These are phyloP conservation scores for Pedetes capensis DNA, from an alignment of 2,113 vertebrate species.

Conservation along the genomic window DNA sequence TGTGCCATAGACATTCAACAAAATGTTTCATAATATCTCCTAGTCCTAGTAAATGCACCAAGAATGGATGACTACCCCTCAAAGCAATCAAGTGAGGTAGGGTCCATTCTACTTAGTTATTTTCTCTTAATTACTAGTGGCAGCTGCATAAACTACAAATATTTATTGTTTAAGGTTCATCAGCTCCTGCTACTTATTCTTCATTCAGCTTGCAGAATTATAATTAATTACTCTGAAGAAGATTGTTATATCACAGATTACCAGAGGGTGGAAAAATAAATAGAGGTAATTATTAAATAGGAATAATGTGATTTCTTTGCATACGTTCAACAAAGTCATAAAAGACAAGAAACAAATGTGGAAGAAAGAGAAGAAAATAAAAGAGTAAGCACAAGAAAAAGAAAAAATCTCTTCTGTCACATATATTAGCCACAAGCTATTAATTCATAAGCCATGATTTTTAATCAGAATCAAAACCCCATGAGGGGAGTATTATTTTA, in stretches of 20 bases:
- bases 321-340: conserved; percentile 20
- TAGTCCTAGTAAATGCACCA: background rate
- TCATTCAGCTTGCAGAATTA: conserved; percentile 54
- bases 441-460: background rate
- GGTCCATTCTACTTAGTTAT: conserved; percentile 48
- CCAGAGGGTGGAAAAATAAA: conserved; percentile 1
- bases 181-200: conserved; percentile 35
- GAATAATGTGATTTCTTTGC: background rate
- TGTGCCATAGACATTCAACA: conserved; percentile 57
- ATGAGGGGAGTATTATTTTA: conserved; percentile 20
- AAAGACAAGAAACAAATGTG: background rate
- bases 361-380: background rate
- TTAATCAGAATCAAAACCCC: conserved; percentile 36
- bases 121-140: conserved; percentile 64
- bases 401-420: background rate
- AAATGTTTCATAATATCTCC: background rate
- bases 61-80: background rate
- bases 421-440: background rate
- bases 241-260: conserved; percentile 51
- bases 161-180: conserved; percentile 57
- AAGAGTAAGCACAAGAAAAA: background rate
- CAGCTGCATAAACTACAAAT: conserved; percentile 54
- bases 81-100: background rate
- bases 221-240: conserved; percentile 47
- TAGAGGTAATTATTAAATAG: conserved; percentile 24